Conservation (phyloP, 92 coral and sea anemone species). For the Galaxea fascicularis region DNA sequence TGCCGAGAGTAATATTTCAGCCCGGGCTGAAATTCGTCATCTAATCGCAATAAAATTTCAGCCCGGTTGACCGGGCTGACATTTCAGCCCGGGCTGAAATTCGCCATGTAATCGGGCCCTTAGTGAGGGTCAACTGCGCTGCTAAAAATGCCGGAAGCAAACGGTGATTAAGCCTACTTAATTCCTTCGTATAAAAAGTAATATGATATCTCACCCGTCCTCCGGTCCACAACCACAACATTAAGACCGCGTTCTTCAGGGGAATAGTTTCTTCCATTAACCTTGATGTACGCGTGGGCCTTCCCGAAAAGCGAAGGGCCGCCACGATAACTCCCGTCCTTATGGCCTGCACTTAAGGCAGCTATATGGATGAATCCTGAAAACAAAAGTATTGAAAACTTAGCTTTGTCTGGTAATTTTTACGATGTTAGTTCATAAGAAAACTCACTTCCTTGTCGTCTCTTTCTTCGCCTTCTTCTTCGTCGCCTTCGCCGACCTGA, state of each 20-base stretch:
- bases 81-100: no score
- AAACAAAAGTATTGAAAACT: neutral
- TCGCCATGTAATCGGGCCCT: no score
- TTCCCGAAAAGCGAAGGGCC: slow-evolving; percentile 10
- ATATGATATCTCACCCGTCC: neutral
- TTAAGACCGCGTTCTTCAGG: slow-evolving; percentile 9
- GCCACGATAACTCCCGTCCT: neutral
- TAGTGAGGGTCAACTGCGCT: no score
- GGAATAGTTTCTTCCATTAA: slow-evolving; percentile 23
- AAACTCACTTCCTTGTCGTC: slow-evolving; percentile 15
- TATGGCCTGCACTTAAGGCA: slow-evolving; percentile 12
- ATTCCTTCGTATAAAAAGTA: no score
- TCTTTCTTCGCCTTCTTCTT: slow-evolving; percentile 16
- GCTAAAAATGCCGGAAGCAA: no score
- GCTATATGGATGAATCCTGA: neutral
- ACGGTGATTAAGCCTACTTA: no score
- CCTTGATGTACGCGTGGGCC: slow-evolving; percentile 17
- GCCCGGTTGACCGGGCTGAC: no score
- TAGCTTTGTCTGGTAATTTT: neutral
- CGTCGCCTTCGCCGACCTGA: slow-evolving; percentile 40
- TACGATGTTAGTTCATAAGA: neutral
- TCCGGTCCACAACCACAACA: neutral
- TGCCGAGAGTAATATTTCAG: no score
- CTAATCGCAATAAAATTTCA: no score
- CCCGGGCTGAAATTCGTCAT: no score